Percentiles rank a stretch among this genome's conserved stretches.
These are phyloP conservation scores for Enoplosus armatus DNA, from an alignment of 2,797 vertebrate species.

Conservation along the genomic window DNA sequence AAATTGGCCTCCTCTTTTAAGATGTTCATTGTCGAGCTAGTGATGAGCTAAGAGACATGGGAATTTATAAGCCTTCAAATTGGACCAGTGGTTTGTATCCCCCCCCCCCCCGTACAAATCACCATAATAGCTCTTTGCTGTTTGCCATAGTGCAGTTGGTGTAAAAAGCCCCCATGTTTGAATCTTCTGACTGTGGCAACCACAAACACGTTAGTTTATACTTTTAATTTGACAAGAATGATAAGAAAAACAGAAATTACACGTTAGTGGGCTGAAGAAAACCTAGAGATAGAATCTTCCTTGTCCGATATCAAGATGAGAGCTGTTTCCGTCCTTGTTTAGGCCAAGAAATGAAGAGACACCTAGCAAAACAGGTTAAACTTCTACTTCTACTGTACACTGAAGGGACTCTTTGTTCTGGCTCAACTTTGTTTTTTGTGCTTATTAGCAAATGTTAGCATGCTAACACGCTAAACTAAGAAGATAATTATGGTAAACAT, in stretches of 20 bases:
- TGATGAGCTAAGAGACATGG: neutral
- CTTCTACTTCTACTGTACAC: neutral
- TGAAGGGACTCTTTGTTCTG: neutral
- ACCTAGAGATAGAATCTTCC: neutral
- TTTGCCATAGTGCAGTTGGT: neutral
- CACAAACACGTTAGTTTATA: neutral
- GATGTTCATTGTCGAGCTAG: conserved; percentile 21
- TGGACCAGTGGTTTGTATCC: neutral
- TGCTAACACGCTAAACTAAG: neutral
- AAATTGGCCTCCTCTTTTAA: conserved; percentile 29
- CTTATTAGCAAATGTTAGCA: neutral
- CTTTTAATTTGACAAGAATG: neutral
- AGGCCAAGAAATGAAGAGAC: neutral
- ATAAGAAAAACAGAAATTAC: neutral
- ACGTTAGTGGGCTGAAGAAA: neutral
- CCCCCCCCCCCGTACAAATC: neutral
- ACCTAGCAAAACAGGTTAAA: neutral
- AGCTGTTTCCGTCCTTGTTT: neutral
- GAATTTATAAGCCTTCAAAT: neutral
- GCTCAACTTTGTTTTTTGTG: neutral
- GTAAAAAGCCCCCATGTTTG: neutral
- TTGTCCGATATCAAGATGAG: neutral
- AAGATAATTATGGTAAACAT: neutral
- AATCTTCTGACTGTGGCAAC: neutral
- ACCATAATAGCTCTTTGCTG: neutral